These are phyloP conservation scores for Lutraria rhynchaena DNA, from an alignment of 1,140 invertebrate genomes.

Conservation along the genomic window DNA sequence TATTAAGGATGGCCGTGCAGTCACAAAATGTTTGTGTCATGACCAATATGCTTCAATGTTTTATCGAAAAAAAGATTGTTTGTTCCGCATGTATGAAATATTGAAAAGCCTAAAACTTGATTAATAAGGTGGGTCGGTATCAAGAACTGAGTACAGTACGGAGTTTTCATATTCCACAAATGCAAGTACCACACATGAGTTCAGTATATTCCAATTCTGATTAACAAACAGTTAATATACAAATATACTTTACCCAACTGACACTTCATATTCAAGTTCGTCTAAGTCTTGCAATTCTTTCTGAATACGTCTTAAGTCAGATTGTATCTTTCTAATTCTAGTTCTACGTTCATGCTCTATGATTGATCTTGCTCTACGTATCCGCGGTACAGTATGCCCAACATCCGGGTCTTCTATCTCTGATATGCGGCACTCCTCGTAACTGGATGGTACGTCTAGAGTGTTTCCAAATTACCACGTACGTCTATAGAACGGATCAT, in stretches of 20 bases:
- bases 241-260: slow-evolving; percentile 17
- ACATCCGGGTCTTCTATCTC: slow-evolving; percentile 8
- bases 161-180: no score
- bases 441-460: slow-evolving; percentile 5
- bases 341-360: slow-evolving; percentile 50
- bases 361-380: slow-evolving; percentile 35
- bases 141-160: no score
- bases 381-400: not conserved
- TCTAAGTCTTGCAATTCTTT: slow-evolving; percentile 54
- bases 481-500: not conserved
- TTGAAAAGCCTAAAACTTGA: no score
- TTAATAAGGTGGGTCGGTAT: no score
- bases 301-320: slow-evolving; percentile 48
- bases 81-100: no score
- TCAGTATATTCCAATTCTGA: no score
- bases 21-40: no score
- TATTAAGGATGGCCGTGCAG: no score
- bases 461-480: slow-evolving; percentile 15
- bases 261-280: slow-evolving; percentile 53
- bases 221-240: no score
- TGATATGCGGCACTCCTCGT: slow-evolving; percentile 19
- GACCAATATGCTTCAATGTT: no score
- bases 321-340: slow-evolving; percentile 42
- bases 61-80: no score
- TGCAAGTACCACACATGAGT: no score